Evolutionary conservation across 2,797 vertebrate species (phyloP).

Genomic region (Apogon hyalosoma): DNA sequence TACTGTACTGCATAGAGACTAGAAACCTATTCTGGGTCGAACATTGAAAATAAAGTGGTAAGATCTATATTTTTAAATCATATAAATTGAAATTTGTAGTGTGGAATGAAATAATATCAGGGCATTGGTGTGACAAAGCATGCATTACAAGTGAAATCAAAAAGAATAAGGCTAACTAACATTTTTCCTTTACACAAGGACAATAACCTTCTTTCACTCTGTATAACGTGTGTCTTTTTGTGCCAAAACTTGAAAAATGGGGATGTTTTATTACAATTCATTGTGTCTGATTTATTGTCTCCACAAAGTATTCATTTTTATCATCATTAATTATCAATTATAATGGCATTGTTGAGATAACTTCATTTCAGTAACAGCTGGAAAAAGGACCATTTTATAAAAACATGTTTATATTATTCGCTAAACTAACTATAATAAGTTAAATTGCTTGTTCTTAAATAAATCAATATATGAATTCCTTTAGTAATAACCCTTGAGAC

Average conservation of each 20-base stretch:
- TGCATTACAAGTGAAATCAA: constrained; percentile 79
- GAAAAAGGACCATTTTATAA: constrained; percentile 78
- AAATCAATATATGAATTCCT: constrained; percentile 89
- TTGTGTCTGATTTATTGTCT: constrained; percentile 34
- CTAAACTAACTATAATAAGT: constrained; percentile 89
- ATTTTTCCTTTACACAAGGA: constrained; percentile 70
- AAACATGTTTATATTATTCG: constrained; percentile 88
- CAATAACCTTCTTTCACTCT: constrained; percentile 59
- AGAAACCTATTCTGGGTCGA: constrained; percentile 60
- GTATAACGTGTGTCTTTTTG: constrained; percentile 53
- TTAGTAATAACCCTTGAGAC: constrained; percentile 81
- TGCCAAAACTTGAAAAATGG: constrained; percentile 51
- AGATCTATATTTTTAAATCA: constrained; percentile 45
- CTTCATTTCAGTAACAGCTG: constrained; percentile 77
- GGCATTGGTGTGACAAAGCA: constrained; percentile 72
- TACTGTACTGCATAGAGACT: constrained; percentile 79
- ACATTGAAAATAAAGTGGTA: constrained; percentile 54
- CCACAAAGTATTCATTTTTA: constrained; percentile 35
- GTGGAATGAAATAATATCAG: constrained; percentile 64
- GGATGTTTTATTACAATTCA: constrained; percentile 50
- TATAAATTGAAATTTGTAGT: constrained; percentile 56
- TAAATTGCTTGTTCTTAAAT: constrained; percentile 90
- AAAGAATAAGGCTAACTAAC: constrained; percentile 74
- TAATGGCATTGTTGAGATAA: constrained; percentile 70
- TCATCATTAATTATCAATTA: constrained; percentile 68